Evolutionary conservation across 2,888 invertebrate genomes (phyloP), one percentile per base, ranked within the genome.

Genomic region (Acleris cristana): DNA sequence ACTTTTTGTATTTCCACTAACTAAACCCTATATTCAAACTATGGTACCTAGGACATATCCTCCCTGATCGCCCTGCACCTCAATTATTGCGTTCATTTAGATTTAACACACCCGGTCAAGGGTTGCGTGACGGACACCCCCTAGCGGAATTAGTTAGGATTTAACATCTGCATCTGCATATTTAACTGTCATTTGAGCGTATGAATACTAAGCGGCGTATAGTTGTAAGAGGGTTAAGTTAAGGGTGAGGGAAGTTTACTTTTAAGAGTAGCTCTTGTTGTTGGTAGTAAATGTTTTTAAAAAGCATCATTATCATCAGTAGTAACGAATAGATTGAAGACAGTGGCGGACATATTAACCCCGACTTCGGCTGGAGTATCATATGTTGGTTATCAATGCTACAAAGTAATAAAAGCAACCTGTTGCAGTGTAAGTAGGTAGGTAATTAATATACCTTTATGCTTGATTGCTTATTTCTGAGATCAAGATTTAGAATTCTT

Each of bases 81-180:
- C 88, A 91, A 92, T 92, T 90, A 92, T 92, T 92, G 80, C 91
- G 86, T 92, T 92, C 92, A 90, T 92, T 92, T 92, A 84, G 84
- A 90, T 90, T 89, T 88, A 83, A 87, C 91, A 91, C 89, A 89
- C 79, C 80, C 79, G 76, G 81, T 82, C 77, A 79, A 73, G 72
- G 76, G 79, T 84, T 80, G 75, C 76, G 85, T 88, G 88, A 89
- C 87, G 80, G 82, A 89, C 85, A 81, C 82, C 74, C 79, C 78
- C 78, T 79, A 48, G 77, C 76, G 76, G 84, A 40, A 89, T 89
- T 88, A 85, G 85, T 80, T 75, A 73, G 75, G 76, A 80, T 79
- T 77, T 82, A 83, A 86, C 82, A 78, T 80, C 80, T 83, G 56
- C 44, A 61, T 66, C 63, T 64, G 64, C 64, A 64, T 64, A 64